These are phyloP conservation scores for Mungos mungo DNA, from an alignment of 2,113 vertebrate genomes.

Conservation along the genomic window DNA sequence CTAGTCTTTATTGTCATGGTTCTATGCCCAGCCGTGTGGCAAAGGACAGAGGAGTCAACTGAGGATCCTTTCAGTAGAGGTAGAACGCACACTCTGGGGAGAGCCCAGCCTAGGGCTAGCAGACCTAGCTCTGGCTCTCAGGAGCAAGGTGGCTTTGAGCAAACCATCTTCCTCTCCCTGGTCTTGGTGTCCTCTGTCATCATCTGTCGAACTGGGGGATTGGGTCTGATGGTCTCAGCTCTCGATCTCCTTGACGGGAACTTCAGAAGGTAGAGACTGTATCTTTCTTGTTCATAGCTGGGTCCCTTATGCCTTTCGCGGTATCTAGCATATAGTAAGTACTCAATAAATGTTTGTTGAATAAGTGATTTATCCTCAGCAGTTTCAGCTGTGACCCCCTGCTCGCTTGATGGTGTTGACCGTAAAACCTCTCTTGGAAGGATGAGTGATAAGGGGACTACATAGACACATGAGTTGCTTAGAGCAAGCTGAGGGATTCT, in stretches of 20 bases:
- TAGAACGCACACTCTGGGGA: not conserved
- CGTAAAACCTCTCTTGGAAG: not conserved
- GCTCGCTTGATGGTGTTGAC: not conserved
- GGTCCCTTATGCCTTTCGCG: not conserved
- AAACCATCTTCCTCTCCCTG: not conserved
- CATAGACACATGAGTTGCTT: not conserved
- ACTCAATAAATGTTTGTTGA: not conserved
- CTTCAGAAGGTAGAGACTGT: not conserved
- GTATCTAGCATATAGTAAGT: not conserved
- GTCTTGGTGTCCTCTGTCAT: not conserved
- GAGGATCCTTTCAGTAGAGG: not conserved
- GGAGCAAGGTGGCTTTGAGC: not conserved
- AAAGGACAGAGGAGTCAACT: not conserved
- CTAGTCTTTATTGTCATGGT: too few relatives aligned
- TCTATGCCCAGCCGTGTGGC: not conserved
- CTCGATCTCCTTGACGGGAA: not conserved
- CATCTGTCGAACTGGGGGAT: not conserved
- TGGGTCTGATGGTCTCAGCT: not conserved
- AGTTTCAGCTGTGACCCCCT: not conserved
- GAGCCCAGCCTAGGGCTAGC: rapidly evolving
- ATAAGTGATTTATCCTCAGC: not conserved
- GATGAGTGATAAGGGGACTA: not conserved
- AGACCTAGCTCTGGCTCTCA: not conserved
- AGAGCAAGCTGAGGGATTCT: not conserved
- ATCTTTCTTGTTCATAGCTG: not conserved